Base-by-base conservation (phyloP, 2,113 vertebrate genomes). In the Myodes glareolus region DNA sequence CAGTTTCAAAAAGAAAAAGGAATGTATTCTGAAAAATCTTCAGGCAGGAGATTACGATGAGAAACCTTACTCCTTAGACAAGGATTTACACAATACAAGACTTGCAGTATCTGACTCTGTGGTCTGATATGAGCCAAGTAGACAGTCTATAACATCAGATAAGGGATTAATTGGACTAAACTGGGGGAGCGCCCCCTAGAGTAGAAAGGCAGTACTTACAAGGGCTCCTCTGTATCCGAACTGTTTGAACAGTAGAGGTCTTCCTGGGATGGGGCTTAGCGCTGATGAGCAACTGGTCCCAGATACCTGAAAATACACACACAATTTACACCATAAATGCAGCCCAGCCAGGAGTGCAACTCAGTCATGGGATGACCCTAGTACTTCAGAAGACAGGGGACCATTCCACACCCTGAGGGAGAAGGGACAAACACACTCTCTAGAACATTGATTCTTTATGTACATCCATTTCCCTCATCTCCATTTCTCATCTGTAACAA, bases 261-360 rank as follows among this genome's bases (percentile, higher is more conserved):
- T 98, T 98, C 77, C 96, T 97, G 82, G 97, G 94, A 29, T 82
- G 90, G 9, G 96, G 52, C 88, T 98, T 99, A 23, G 99, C 98
- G 67, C 97, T 98, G 76, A 99, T 97, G 70, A 99, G 98, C 21
- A 99, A 97, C 67, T 98, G 99, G 72, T 99, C 98, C 82, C 98
- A 98, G 93, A 99, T 97, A 90, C 99, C 99, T 99, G 97, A 97
- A 97, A 94, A 45, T 11, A 96, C 55, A 92, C 6, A 92, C 9
- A 70, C 12, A 42, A 67, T 55, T 89, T n/a, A 95, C 8, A 23
- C 36, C 39, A 12, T 61, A 16, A 72, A 63, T 0, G 58, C 11
- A n/a, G 19, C 58, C 1, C 0, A 21, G 58, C 58, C 58, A 58
- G 58, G 19, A 7, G 19, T 92, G 7, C 68, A 47, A 25, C 23